Base-by-base conservation (phyloP, 1,140 invertebrate species). In the Eciton burchellii region DNA sequence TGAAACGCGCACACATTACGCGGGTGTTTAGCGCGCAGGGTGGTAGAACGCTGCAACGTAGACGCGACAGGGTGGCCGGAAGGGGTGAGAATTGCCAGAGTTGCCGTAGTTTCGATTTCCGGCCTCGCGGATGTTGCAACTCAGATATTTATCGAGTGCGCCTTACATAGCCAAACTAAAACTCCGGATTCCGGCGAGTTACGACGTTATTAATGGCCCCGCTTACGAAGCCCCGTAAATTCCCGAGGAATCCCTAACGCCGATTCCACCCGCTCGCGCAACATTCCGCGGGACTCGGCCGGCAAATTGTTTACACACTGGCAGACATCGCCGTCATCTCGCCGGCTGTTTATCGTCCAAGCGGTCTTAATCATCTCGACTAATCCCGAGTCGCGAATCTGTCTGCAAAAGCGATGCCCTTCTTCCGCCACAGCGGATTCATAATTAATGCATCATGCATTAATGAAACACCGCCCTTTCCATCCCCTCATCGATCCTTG, bases 101-200 rank as follows among this genome's bases (percentile, higher is more conserved):
- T 79, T 79, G 56, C 49, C 16, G 49, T 57, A 79, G 74, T 79
- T 79, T 79, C 74, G 74, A 79, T 68, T 56, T 65, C 60, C 65
- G 73, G 59, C 73, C 70, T 52, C 24, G 63, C 74, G 41, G 68
- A 57, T 79, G 74, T 66, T 49, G 29, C 35, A 68, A 19, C 45
- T 66, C 26, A 59, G 72, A 85, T 86, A 54, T 85, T 86, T 74
- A 85, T 85, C 84, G 77, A 59, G n/a, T 68, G 19, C 56, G 21
- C 60, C 74, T 79, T 79, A 79, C 74, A 70, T 79, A 57, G 63
- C 49, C 63, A 70, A 79, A 79, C 74, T 70, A 79, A 79, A 79
- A 79, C 49, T 79, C 74, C 24, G 63, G 52, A 79, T 79, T 70
- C 63, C 63, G 49, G 74, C 63, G 35, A 79, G 49, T 79, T 79